Percentiles rank a stretch among this genome's conserved stretches.
Conservation (phyloP, 2,888 invertebrate species). For the Malachius bipustulatus region DNA sequence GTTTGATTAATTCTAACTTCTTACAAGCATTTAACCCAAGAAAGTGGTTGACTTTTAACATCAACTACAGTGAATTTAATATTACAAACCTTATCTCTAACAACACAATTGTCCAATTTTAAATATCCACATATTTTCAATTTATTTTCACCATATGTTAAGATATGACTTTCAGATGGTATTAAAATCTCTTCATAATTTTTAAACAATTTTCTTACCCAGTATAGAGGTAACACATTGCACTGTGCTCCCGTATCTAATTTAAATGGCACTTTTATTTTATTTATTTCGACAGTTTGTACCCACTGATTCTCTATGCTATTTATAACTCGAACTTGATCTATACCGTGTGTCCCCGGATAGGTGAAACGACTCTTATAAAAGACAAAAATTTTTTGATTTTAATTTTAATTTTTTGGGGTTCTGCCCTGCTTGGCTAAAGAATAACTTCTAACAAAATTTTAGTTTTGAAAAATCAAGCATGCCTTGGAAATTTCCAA, state of each 20-base stretch:
- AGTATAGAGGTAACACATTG: background rate
- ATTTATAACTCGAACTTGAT: too few relatives aligned
- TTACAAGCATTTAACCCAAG: background rate
- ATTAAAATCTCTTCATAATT: too few relatives aligned
- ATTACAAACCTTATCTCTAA: background rate
- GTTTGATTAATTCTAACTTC: background rate
- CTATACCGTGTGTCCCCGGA: too few relatives aligned
- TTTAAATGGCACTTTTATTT: background rate
- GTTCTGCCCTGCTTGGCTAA: too few relatives aligned
- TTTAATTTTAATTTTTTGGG: too few relatives aligned
- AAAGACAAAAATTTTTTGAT: too few relatives aligned
- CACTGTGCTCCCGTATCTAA: background rate
- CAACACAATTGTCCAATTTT: background rate
- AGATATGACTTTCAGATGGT: too few relatives aligned
- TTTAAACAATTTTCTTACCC: background rate
- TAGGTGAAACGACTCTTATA: too few relatives aligned
- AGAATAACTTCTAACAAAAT: too few relatives aligned
- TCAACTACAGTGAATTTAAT: background rate
- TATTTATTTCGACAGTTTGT: background rate
- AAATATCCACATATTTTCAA: background rate
- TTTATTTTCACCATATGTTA: background rate
- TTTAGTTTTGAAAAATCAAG: too few relatives aligned
- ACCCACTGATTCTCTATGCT: too few relatives aligned
- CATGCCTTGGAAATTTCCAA: too few relatives aligned
- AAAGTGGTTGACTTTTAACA: background rate